These are phyloP conservation scores for Leucophora obtusa DNA, from an alignment of 2,888 invertebrate species.

Conservation along the genomic window DNA sequence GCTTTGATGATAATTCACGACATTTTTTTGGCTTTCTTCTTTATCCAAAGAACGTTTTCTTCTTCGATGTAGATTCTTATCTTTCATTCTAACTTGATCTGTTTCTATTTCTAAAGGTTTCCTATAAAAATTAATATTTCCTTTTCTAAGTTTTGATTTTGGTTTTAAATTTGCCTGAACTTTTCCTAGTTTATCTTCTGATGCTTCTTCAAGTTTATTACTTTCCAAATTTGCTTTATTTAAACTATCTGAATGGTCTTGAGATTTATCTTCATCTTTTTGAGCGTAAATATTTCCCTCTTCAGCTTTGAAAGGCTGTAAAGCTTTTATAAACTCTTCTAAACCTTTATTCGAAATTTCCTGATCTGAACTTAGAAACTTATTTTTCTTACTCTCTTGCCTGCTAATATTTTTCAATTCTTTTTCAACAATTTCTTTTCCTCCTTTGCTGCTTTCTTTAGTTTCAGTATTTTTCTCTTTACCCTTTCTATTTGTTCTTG, in stretches of 20 bases:
- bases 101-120: too few species aligned
- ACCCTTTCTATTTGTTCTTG: constrained; percentile 5
- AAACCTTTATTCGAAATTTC: background rate
- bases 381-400: background rate
- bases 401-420: background rate
- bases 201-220: background rate
- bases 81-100: background rate
- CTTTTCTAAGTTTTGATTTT: too few species aligned
- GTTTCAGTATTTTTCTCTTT: background rate
- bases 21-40: background rate
- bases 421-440: background rate
- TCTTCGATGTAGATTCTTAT: background rate
- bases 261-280: background rate
- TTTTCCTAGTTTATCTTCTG: background rate
- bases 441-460: too few species aligned
- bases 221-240: too few species aligned
- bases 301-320: background rate
- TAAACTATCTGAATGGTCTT: too few species aligned
- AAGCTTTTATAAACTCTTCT: background rate
- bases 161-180: background rate
- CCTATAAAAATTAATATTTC: too few species aligned
- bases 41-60: background rate
- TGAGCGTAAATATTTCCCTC: background rate
- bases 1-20: too few species aligned
- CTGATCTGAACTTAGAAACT: background rate